These are phyloP conservation scores for Brevimyrus niger DNA, from an alignment of 2,113 vertebrate genomes.

Conservation along the genomic window DNA sequence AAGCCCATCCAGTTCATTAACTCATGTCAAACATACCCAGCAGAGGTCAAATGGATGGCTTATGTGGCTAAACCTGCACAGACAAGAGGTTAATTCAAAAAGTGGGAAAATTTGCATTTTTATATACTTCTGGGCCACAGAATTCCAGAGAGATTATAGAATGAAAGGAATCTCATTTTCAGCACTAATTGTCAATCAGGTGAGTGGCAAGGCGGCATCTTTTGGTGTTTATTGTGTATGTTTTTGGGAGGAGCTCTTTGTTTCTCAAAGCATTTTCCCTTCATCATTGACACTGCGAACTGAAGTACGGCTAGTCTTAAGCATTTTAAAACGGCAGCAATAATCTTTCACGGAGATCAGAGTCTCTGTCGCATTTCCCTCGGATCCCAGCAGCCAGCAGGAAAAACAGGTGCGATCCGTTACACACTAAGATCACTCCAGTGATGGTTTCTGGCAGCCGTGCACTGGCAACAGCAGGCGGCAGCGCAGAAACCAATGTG, in stretches of 20 bases:
- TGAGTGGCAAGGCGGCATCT: background rate
- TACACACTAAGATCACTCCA: background rate
- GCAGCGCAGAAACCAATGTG: background rate
- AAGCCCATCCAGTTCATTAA: background rate
- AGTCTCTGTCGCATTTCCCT: background rate
- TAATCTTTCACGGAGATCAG: background rate
- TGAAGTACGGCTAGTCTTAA: background rate
- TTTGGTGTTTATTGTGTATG: background rate
- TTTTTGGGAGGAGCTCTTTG: background rate
- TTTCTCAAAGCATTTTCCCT: background rate
- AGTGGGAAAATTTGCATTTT: background rate
- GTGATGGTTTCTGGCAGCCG: background rate
- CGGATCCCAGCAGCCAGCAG: background rate
- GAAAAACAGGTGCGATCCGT: background rate
- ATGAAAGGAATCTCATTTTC: conserved; percentile 9
- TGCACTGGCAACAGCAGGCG: too few relatives aligned
- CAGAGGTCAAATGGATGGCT: background rate
- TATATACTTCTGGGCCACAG: background rate
- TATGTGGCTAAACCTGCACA: background rate
- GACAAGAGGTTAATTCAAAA: conserved; percentile 2
- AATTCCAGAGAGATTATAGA: background rate
- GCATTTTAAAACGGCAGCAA: background rate
- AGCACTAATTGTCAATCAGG: background rate
- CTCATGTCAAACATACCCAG: background rate
- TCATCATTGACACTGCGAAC: background rate